A percentile compares a stretch with the other conserved stretches of the same genome.
phyloP scores from a whole-genome alignment of 2,888 invertebrate genomes.

The Leptopterna dolabrata region DNA sequence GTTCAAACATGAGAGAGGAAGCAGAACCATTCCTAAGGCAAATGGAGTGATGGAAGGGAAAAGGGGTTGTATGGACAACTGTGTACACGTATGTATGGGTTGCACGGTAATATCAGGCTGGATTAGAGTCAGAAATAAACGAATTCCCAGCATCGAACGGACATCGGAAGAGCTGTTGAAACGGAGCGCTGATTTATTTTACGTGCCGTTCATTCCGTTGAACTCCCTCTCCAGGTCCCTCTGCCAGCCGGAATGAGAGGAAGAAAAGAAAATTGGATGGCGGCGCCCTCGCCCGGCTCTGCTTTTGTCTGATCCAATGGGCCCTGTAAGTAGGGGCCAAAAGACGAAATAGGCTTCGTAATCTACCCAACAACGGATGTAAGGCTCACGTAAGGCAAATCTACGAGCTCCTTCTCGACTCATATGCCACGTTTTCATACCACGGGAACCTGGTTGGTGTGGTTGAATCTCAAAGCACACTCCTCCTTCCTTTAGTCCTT shows the following conservation, averaged over 20 bases:
- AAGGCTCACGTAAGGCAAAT: neutral
- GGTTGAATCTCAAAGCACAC: neutral
- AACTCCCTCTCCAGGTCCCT: neutral
- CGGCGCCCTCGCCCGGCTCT: neutral
- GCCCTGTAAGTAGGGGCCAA: neutral
- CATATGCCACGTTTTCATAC: neutral
- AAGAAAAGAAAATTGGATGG: slow-evolving; percentile 3
- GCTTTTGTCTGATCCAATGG: neutral
- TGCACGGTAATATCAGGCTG: no score
- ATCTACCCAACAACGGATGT: slow-evolving; percentile 7
- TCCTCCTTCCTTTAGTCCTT: neutral
- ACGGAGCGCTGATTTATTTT: neutral
- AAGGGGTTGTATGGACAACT: no score
- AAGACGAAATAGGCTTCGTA: neutral
- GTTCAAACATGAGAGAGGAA: no score
- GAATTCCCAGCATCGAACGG: neutral
- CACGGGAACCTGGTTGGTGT: neutral
- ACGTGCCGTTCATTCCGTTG: neutral
- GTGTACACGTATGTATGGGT: no score
- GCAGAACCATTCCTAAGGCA: no score
- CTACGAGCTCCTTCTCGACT: neutral
- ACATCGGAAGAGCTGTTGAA: neutral
- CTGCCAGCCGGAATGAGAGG: neutral
- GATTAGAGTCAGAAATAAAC: no score
- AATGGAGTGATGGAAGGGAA: no score